Conservation (phyloP, 2,888 invertebrate species). For the Chirona hameri region DNA sequence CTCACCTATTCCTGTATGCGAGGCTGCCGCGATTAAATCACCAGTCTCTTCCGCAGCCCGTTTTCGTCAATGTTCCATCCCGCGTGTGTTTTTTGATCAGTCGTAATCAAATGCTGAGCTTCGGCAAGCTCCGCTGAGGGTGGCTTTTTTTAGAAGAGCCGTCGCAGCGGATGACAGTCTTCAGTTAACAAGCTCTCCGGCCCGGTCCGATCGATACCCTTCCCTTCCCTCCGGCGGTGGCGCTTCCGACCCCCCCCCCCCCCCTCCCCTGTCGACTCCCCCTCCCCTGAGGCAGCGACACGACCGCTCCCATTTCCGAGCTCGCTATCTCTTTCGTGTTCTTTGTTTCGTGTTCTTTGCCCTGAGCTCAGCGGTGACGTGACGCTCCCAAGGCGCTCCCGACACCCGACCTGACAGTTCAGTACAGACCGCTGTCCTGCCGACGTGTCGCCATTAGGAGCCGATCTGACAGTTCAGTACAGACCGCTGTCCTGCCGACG, state of each 20-base stretch:
- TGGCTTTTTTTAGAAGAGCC: neutral
- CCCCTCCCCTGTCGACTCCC: neutral
- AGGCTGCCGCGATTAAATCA: neutral
- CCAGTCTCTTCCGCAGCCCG: neutral
- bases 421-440: too few species aligned
- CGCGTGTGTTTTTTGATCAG: neutral
- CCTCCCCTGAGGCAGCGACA: neutral
- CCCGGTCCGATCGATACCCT: neutral
- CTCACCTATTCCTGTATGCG: neutral
- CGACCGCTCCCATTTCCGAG: neutral
- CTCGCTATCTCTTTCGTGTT: neutral
- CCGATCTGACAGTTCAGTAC: too few species aligned
- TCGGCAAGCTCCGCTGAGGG: neutral
- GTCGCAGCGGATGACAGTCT: neutral
- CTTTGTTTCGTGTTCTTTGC: neutral
- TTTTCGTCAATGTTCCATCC: neutral
- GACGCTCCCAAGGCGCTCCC: too few species aligned
- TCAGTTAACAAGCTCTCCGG: slow-evolving; percentile 4
- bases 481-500: too few species aligned
- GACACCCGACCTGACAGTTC: too few species aligned
- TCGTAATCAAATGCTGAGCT: neutral
- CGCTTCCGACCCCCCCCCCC: neutral
- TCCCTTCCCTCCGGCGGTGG: neutral
- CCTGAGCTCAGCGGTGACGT: too few species aligned
- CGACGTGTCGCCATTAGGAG: too few species aligned